These are phyloP conservation scores for Amitus sp. DNA, from an alignment of 2,888 invertebrate genomes.

Conservation along the genomic window DNA sequence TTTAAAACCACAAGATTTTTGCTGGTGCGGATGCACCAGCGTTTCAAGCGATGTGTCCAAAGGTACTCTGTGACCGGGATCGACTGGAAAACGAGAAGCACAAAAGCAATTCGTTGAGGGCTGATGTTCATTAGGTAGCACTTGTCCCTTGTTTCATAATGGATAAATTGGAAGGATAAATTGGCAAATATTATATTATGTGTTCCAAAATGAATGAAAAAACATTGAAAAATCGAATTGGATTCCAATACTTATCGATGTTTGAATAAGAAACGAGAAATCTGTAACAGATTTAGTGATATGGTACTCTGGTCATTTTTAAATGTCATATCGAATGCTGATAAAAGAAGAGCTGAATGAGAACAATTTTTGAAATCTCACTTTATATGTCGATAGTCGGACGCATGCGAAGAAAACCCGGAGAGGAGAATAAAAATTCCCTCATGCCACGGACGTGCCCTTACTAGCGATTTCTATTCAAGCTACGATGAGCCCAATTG, in stretches of 20 bases:
- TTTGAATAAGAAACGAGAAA: neutral
- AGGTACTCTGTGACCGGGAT: slow-evolving; percentile 25
- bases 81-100: slow-evolving; percentile 32
- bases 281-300: neutral
- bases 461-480: slow-evolving; percentile 45
- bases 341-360: neutral
- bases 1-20: slow-evolving; percentile 52
- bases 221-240: no score
- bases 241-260: no score
- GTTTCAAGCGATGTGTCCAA: slow-evolving; percentile 38
- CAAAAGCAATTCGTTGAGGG: slow-evolving; percentile 37
- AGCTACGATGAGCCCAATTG: slow-evolving; percentile 46
- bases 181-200: no score
- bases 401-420: neutral
- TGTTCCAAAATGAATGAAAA: no score
- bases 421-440: slow-evolving; percentile 6
- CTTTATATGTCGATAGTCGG: neutral
- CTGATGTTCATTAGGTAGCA: slow-evolving; percentile 34
- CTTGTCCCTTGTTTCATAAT: slow-evolving; percentile 33
- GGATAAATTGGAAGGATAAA: no score
- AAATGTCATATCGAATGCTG: no score
- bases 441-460: slow-evolving; percentile 31
- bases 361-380: neutral
- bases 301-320: neutral
- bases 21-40: slow-evolving; percentile 42